These are phyloP conservation scores for Lytechinus pictus DNA, from an alignment of 35 echinoderm and acorn worm species.

Conservation along the genomic window DNA sequence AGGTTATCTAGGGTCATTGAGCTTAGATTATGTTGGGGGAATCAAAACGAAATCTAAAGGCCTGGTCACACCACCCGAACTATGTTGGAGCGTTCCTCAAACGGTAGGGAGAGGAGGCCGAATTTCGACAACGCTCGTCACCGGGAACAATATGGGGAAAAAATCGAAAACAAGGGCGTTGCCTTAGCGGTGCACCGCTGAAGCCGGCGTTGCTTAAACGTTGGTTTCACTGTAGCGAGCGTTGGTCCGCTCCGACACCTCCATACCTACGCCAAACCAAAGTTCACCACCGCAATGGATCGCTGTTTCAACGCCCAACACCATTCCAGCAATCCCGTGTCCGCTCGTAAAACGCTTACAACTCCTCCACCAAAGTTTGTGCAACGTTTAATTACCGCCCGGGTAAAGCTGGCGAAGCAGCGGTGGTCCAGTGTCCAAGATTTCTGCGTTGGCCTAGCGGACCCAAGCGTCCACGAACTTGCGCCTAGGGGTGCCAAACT, in stretches of 20 bases:
- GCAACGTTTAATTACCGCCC: constrained; percentile 43
- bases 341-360: constrained; percentile 38
- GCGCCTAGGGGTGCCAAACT: constrained; percentile 40
- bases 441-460: constrained; percentile 48
- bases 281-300: constrained; percentile 38
- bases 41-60: not conserved
- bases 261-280: constrained; percentile 41
- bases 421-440: constrained; percentile 37
- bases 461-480: constrained; percentile 46
- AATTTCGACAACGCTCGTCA: constrained; percentile 44
- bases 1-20: no score
- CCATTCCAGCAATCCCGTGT: constrained; percentile 40
- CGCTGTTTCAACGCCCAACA: constrained; percentile 35
- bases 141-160: constrained; percentile 12
- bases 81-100: constrained; percentile 39
- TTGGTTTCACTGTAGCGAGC: constrained; percentile 41
- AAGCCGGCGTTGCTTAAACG: constrained; percentile 31
- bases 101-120: constrained; percentile 35
- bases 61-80: constrained; percentile 18
- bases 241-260: not conserved
- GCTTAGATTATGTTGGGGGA: no score
- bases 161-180: constrained; percentile 38
- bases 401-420: constrained; percentile 45
- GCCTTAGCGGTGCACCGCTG: constrained; percentile 38
- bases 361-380: constrained; percentile 41